These are phyloP conservation scores for Dimorphilus gyrociliatus DNA, from an alignment of 2,888 invertebrate genomes.

Conservation along the genomic window DNA sequence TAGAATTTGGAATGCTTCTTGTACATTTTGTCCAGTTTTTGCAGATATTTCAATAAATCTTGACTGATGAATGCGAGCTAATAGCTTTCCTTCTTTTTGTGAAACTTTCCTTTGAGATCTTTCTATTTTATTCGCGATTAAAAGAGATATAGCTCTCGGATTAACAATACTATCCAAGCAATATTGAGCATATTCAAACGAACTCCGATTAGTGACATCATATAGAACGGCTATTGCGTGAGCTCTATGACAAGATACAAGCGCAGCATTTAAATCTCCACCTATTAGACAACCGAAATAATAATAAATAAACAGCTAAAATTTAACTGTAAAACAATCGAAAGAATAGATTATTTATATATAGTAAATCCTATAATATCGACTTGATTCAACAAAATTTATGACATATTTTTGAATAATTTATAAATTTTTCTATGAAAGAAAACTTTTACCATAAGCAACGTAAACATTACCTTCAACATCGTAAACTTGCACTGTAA, in stretches of 20 bases:
- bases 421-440: no score
- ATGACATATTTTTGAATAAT: no score
- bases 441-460: no score
- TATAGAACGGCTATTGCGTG: constrained; percentile 9
- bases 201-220: constrained; percentile 8
- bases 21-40: constrained; percentile 5
- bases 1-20: constrained; percentile 7
- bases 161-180: constrained; percentile 7
- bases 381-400: no score
- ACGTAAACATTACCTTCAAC: no score
- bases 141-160: constrained; percentile 7
- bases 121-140: constrained; percentile 7
- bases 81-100: constrained; percentile 7
- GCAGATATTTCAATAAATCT: constrained; percentile 7
- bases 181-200: constrained; percentile 8
- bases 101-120: constrained; percentile 5
- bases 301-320: no score
- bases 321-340: no score
- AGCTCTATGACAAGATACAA: constrained; percentile 7
- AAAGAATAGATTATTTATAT: no score
- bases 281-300: no score
- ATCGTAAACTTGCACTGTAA: constrained; percentile 9
- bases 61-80: constrained; percentile 8
- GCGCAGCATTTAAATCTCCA: constrained; percentile 3
- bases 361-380: no score